Base-by-base conservation (phyloP, 2,113 vertebrate genomes). In the Sander vitreus region DNA sequence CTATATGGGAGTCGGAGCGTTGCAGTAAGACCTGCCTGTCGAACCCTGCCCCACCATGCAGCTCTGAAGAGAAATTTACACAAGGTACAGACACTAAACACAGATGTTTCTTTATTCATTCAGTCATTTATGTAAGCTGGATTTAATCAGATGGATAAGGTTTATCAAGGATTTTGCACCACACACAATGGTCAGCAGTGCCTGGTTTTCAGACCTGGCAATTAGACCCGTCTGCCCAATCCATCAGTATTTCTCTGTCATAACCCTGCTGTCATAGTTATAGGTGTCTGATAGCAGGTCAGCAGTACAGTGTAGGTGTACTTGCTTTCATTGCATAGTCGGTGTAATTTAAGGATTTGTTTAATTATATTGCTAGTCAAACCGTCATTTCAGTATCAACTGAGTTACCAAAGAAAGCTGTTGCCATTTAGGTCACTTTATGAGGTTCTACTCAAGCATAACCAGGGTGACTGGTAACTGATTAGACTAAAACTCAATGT, bases 1-100 rank as follows among this genome's bases (percentile, higher is more conserved):
- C 95, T 51, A 91, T 95, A 77, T 97, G 97, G 97, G 96, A 91
- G 12, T 80, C 90, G 0, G 84, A 96, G 87, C 95, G 92, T 75
- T 95, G 95, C 85, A 91, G 91, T 80, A 96, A 95, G 90, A 90
- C 89, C 39, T 94, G 95, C 81, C 84, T 94, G 81, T 87, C 96
- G 6, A 84, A 77, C 80, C 59, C 89, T 7, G 77, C 85, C 5
- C 84, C 88, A 23, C 82, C 92, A 15, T 89, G 89, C 86, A 85
- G 84, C 76, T 90, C 93, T 6, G 89, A 91, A 59, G 93, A 95
- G 48, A 92, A 93, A 9, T 92, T 94, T 0, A 89, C 90, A 73
- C 91, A 93, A 90, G 96, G 96, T 97, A 54, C 68, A 5, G 11
- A 57, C 47, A 45, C 47, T 93, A 59, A 71, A 18, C 82, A 21